Evolutionary conservation across 1,140 invertebrate species (phyloP).

Genomic region (Pectinophora gossypiella): DNA sequence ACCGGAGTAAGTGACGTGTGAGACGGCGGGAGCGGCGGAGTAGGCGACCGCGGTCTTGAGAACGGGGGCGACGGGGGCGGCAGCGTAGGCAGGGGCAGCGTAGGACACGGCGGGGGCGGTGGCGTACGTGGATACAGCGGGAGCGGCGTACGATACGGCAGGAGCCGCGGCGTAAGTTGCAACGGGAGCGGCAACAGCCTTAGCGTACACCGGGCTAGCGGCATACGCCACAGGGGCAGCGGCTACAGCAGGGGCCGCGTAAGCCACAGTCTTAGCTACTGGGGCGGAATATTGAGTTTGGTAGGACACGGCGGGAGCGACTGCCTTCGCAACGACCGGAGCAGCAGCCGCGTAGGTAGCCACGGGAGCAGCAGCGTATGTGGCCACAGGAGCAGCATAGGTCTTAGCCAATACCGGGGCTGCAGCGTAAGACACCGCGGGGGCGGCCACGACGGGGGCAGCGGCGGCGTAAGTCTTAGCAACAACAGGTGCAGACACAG

Average conservation of each 20-base stretch:
- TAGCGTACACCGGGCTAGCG: slow-evolving; percentile 25
- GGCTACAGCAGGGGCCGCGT: slow-evolving; percentile 22
- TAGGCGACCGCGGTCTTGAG: not conserved
- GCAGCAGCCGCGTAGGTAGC: slow-evolving; percentile 16
- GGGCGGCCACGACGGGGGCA: slow-evolving; percentile 35
- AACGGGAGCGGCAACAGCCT: slow-evolving; percentile 26
- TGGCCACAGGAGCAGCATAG: slow-evolving; percentile 2
- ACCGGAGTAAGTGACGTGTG: slow-evolving; percentile 33
- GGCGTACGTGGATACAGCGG: slow-evolving; percentile 30
- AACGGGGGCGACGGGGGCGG: not conserved
- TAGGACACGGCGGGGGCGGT: slow-evolving; percentile 27
- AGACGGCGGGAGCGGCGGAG: slow-evolving; percentile 33
- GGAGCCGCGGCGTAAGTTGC: slow-evolving; percentile 29
- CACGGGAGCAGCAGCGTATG: slow-evolving; percentile 16
- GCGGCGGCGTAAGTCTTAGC: slow-evolving; percentile 31
- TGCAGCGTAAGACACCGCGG: slow-evolving; percentile 36
- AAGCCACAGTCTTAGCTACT: slow-evolving; percentile 14
- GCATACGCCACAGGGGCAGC: slow-evolving; percentile 23
- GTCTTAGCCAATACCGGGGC: not conserved
- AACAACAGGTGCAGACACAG: slow-evolving; percentile 25
- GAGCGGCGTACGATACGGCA: slow-evolving; percentile 24
- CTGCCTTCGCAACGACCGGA: slow-evolving; percentile 4
- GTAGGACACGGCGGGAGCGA: slow-evolving; percentile 23
- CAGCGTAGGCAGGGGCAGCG: slow-evolving; percentile 23
- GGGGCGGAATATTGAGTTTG: slow-evolving; percentile 21